Conservation (phyloP, 2,113 vertebrate genomes). For the cattle (Bos taurus) region DNA sequence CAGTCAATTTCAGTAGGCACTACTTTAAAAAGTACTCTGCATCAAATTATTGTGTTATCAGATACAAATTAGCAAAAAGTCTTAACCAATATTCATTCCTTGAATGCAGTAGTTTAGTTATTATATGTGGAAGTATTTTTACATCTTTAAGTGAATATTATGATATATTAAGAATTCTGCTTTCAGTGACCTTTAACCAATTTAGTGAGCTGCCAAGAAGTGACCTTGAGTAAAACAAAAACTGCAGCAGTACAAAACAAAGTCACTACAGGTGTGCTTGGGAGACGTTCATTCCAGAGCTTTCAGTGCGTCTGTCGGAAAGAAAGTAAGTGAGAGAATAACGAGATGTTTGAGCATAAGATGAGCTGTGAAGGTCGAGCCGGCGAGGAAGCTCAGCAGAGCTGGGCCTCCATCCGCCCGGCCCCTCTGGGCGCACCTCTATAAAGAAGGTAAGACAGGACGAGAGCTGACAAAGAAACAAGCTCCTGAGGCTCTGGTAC, state of each 20-base stretch:
- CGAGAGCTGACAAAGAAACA: not conserved
- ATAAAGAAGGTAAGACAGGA: not conserved
- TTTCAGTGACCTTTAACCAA: not conserved
- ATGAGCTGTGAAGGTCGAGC: not conserved
- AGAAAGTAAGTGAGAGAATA: not conserved
- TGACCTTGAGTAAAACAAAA: not conserved
- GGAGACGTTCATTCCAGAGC: not conserved
- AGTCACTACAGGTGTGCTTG: not conserved
- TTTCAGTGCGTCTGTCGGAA: not conserved
- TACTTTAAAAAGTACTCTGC: not conserved
- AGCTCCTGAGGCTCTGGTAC: not conserved
- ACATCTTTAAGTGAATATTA: not conserved
- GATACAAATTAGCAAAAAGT: not conserved
- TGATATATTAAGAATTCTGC: not conserved
- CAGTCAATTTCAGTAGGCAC: not conserved
- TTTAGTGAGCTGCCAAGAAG: not conserved
- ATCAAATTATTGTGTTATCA: not conserved
- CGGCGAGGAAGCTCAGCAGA: rapidly evolving
- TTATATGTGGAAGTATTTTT: not conserved
- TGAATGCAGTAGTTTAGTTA: not conserved
- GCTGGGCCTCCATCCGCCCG: rapidly evolving
- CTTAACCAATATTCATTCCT: not conserved
- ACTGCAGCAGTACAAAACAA: not conserved
- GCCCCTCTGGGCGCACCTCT: not conserved
- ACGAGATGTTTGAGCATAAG: not conserved